Evolutionary conservation across 2,888 invertebrate genomes (phyloP).

Genomic region (Bruchidius siliquastri): DNA sequence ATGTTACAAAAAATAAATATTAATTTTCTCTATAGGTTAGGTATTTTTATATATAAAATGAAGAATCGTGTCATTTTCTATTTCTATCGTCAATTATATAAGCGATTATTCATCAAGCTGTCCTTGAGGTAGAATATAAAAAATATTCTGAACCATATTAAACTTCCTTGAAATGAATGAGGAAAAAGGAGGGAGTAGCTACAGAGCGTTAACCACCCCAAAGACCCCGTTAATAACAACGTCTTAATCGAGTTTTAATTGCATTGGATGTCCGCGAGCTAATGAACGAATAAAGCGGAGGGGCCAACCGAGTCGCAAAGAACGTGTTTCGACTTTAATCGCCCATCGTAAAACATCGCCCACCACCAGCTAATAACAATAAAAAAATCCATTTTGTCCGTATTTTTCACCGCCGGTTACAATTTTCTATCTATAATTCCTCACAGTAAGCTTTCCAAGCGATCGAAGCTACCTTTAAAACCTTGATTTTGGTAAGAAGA

Average conservation of each 20-base stretch:
- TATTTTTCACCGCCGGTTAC: constrained; percentile 25
- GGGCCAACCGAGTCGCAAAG: not conserved
- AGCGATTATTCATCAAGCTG: no score
- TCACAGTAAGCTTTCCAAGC: no score
- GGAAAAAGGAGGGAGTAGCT: not conserved
- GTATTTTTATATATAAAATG: no score
- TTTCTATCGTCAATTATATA: no score
- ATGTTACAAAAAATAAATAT: no score
- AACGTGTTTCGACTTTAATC: constrained; percentile 21
- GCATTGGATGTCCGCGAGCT: constrained; percentile 15
- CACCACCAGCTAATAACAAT: constrained; percentile 22
- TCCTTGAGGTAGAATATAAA: not conserved
- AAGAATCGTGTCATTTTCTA: no score
- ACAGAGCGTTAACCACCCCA: not conserved
- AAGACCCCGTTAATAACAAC: constrained; percentile 10
- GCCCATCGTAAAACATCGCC: constrained; percentile 13
- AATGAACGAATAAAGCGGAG: constrained; percentile 20
- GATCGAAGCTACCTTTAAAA: no score
- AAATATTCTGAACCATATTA: not conserved
- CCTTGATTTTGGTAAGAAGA: no score
- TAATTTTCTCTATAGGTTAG: no score
- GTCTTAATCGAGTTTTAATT: constrained; percentile 29
- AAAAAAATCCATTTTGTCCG: constrained; percentile 26
- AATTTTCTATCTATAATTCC: constrained; percentile 23
- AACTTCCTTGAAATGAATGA: not conserved